phyloP scores from a whole-genome alignment of 2,797 vertebrate species.

The Todus mexicanus region DNA sequence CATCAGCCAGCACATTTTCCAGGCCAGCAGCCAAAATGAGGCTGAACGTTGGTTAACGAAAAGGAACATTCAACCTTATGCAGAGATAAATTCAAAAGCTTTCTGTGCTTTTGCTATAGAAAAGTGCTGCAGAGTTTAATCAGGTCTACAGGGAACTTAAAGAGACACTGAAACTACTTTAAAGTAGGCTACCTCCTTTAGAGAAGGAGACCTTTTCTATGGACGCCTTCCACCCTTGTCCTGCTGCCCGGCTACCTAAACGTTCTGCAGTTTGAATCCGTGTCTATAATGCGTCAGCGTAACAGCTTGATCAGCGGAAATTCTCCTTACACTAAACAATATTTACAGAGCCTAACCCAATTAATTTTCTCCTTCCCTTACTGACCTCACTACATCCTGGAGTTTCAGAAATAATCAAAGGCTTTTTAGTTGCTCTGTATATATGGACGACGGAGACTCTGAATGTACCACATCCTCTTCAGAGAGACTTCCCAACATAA shows the following conservation, averaged over 20 bases:
- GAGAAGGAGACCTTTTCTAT: neutral
- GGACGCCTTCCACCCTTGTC: neutral
- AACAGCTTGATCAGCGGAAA: neutral
- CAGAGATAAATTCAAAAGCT: neutral
- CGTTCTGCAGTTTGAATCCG: neutral
- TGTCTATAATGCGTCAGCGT: neutral
- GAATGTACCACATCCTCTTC: neutral
- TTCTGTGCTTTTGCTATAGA: neutral
- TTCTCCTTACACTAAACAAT: neutral
- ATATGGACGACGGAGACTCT: neutral
- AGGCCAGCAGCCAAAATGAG: neutral
- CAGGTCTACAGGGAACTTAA: neutral
- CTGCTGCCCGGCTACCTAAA: neutral
- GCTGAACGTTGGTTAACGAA: neutral
- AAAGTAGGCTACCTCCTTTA: neutral
- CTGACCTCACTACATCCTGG: neutral
- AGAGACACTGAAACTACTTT: neutral
- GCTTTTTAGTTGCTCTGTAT: neutral
- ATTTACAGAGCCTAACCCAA: slow-evolving; percentile 7
- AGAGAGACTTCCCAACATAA: neutral
- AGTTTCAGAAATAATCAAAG: neutral
- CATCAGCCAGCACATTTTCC: neutral
- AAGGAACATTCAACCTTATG: neutral
- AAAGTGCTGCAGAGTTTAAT: neutral
- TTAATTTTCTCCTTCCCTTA: neutral